Evolutionary conservation across 2,888 invertebrate species (phyloP), one percentile per base, ranked within the genome.

Genomic region (Bursaphelenchus okinawaensis): DNA sequence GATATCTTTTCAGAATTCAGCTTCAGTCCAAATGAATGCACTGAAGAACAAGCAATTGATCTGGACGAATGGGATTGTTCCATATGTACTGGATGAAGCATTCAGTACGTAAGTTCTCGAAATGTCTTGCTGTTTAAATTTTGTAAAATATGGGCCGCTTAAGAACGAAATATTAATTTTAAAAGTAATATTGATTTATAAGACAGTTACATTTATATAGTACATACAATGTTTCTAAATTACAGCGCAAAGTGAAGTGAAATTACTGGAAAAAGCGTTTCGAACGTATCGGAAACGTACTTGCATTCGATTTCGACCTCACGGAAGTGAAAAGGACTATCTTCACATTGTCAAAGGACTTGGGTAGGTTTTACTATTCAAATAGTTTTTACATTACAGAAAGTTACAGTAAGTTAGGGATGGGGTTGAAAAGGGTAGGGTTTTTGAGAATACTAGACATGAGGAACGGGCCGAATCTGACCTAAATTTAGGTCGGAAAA

Each of bases 221-320:
- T 40, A 40, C 40, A n/a, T 4, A 20, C 28, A 20, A 24, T 51
- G 19, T 20, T 62, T 61, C 12, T 54, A 56, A 51, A 29, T 40
- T 61, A 29, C 65, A 80, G 80, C 75, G 24, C 58, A 73, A 16
- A 55, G 68, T 24, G 82, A 82, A 61, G 73, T 75, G 16, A 68
- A 71, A 57, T 70, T 76, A 27, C 73, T 82, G 29, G 76, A 79
- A 57, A 73, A 73, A 27, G 80, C 80, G 0, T 78, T 82, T 65
- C 67, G 71, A 22, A 75, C 68, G 12, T 82, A 81, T 55, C 72
- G 82, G 20, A 78, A 80, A 6, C 75, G 77, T 52, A 77, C 78
- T 2, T 85, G 84, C 62, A 81, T 85, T 59, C 72, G 79, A 8
- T 84, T 84, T 40, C 67, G 65, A 60, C 81, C 82, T 12, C 69